These are phyloP conservation scores for Nothobranchius furzeri DNA, from an alignment of 2,113 vertebrate species.

Conservation along the genomic window DNA sequence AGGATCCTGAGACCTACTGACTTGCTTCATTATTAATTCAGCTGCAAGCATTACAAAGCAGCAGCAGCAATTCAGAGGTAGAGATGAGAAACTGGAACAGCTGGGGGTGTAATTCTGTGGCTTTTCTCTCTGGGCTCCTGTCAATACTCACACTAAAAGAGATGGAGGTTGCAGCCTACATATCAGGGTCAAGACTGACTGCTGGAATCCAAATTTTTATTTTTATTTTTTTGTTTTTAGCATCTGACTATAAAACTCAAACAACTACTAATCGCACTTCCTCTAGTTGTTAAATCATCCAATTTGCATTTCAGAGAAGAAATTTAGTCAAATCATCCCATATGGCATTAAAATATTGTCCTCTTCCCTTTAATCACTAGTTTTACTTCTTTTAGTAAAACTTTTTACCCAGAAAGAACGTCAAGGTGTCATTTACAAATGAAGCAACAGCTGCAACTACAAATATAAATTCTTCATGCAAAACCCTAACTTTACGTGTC, in stretches of 20 bases:
- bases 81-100: conserved; percentile 76
- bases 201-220: conserved; percentile 24
- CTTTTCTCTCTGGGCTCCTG: conserved; percentile 64
- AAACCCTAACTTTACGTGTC: conserved; percentile 52
- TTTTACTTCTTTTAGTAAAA: conserved; percentile 14
- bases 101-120: conserved; percentile 72
- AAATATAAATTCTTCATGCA: conserved; percentile 65
- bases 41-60: conserved; percentile 72
- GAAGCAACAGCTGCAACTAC: conserved; percentile 69
- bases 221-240: background rate
- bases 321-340: conserved; percentile 9
- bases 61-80: conserved; percentile 74
- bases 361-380: conserved; percentile 7
- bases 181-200: conserved; percentile 28
- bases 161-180: conserved; percentile 60
- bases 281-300: background rate
- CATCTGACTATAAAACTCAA: conserved; percentile 6
- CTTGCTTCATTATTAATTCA: conserved; percentile 82
- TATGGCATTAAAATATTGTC: conserved; percentile 15
- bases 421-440: conserved; percentile 33
- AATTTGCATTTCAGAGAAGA: conserved; percentile 8
- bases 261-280: background rate
- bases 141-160: conserved; percentile 66
- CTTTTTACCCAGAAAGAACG: conserved; percentile 34
- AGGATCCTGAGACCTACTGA: conserved; percentile 75